Percentiles rank a stretch among this genome's conserved stretches.
These are phyloP conservation scores for Arizona elegans DNA, from an alignment of 2,113 vertebrate genomes.

Conservation along the genomic window DNA sequence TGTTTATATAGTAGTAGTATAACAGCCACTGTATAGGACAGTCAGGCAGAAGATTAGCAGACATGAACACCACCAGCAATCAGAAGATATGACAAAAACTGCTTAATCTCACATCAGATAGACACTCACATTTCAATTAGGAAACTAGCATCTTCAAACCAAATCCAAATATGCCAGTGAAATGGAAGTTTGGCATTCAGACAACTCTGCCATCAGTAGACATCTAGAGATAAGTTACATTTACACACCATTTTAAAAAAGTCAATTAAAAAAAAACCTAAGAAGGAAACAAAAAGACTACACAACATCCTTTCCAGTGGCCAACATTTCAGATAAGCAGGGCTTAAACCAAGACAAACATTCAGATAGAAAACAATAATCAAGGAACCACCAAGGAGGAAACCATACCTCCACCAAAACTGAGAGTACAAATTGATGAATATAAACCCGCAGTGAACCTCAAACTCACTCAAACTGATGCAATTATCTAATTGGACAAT, in stretches of 20 bases:
- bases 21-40: not conserved
- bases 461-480: not conserved
- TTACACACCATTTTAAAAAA: not conserved
- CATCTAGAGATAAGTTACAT: not conserved
- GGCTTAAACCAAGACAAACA: not conserved
- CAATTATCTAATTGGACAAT: not conserved
- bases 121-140: not conserved
- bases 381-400: not conserved
- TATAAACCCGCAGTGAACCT: not conserved
- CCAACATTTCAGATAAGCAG: not conserved
- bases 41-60: not conserved
- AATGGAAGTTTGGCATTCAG: not conserved
- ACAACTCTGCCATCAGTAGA: not conserved
- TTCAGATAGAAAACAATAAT: not conserved
- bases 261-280: not conserved
- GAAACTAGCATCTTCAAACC: not conserved
- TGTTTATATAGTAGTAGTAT: not conserved
- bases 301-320: not conserved
- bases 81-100: not conserved
- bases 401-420: not conserved
- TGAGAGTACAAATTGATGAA: not conserved
- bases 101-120: not conserved
- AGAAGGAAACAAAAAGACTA: not conserved
- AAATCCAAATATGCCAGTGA: not conserved
- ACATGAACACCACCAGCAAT: not conserved